Conservation (phyloP, 2,888 invertebrate genomes). For the Phalera bucephala region DNA sequence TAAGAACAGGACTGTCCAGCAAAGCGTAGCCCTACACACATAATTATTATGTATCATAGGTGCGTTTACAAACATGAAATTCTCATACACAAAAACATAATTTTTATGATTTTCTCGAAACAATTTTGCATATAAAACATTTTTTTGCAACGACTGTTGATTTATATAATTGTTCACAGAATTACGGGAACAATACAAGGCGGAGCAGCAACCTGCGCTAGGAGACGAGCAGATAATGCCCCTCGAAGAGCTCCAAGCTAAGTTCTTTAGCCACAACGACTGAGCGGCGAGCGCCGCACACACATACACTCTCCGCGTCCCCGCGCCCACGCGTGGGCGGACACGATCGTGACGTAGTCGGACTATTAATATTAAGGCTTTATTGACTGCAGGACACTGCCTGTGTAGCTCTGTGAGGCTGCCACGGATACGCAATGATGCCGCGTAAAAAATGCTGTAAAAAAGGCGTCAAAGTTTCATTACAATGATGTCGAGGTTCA, state of each 20-base stretch:
- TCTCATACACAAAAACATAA: too few species aligned
- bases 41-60: too few species aligned
- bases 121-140: too few species aligned
- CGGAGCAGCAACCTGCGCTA: conserved; percentile 66
- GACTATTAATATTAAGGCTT: conserved; percentile 21
- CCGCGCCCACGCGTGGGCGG: conserved; percentile 1
- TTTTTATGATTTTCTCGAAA: too few species aligned
- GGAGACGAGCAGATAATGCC: conserved; percentile 68
- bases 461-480: too few species aligned
- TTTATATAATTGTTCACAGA: conserved; percentile 55
- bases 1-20: too few species aligned
- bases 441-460: background rate
- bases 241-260: conserved; percentile 54
- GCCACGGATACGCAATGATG: conserved; percentile 5
- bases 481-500: too few species aligned
- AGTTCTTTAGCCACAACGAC: conserved; percentile 54
- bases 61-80: too few species aligned
- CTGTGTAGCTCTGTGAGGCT: conserved; percentile 10
- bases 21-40: too few species aligned
- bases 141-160: too few species aligned
- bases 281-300: conserved; percentile 29
- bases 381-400: conserved; percentile 21
- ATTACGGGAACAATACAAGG: conserved; percentile 67
- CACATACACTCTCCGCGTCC: background rate
- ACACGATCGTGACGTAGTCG: too few species aligned